Evolutionary conservation across 2,113 vertebrate species (phyloP), one percentile per base, ranked within the genome.

Genomic region (Oreochromis niloticus): DNA sequence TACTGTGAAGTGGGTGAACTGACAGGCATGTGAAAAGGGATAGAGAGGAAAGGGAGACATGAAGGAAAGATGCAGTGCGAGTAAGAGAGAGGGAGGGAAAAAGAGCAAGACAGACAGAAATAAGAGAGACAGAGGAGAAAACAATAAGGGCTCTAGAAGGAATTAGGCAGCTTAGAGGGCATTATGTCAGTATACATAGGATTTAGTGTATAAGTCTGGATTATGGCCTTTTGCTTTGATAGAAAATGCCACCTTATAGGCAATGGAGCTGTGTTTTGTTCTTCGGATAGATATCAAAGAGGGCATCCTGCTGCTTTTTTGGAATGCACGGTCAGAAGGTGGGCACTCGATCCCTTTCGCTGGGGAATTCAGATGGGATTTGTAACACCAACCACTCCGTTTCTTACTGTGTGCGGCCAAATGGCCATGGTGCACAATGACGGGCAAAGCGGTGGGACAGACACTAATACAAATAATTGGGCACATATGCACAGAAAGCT

Each of bases 161-260:
- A 96, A 95, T 96, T 95, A 96, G 94, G 83, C 93, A 95, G 93
- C 93, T 96, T 96, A 96, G 86, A 85, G 94, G 93, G 95, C 94
- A 95, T 96, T 95, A 96, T 95, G 93, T 95, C 93, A 95, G 94
- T 95, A 92, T 96, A 95, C 95, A 95, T 89, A 94, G 92, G 96
- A 94, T 96, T 96, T 95, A 93, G 93, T 86, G 90, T 88, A 91
- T 93, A 95, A 96, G 22, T 95, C 93, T 92, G 96, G 95, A 96
- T 95, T 96, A 96, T 87, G 95, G 95, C 92, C 95, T 90, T 95
- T 96, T 91, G 92, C 94, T 95, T 95, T 95, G 94, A 95, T 94
- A 92, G 92, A 92, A 95, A 94, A 95, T 93, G 93, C 92, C 95
- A 95, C 94, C 92, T 93, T 95, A 94, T 93, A 95, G 93, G 84